Percentiles rank a stretch among this genome's conserved stretches.
These are phyloP conservation scores for Limnodromus scolopaceus DNA, from an alignment of 2,797 vertebrate species.

Conservation along the genomic window DNA sequence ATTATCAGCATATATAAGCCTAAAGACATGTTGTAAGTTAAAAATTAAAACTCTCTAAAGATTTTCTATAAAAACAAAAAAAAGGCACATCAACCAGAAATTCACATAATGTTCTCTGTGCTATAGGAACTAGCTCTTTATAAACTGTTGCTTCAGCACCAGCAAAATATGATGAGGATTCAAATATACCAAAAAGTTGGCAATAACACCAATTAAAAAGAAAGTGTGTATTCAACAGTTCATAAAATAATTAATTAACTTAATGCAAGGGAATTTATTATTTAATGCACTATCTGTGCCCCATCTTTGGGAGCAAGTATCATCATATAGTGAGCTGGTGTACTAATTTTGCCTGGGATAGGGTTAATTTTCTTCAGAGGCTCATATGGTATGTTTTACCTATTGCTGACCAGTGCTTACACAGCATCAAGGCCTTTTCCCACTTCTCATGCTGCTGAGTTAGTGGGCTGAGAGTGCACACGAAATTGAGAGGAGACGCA, in stretches of 20 bases:
- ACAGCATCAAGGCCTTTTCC: neutral
- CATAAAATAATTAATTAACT: neutral
- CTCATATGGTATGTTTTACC: neutral
- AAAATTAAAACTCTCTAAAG: neutral
- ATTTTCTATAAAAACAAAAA: neutral
- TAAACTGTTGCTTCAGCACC: neutral
- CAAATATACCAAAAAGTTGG: neutral
- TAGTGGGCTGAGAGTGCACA: neutral
- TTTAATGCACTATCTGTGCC: neutral
- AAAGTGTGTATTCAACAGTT: neutral
- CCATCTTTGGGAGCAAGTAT: neutral
- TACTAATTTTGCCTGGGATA: neutral
- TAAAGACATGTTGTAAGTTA: neutral
- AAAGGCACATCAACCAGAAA: neutral
- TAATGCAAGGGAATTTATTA: neutral
- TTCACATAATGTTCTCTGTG: neutral
- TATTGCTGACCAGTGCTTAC: neutral
- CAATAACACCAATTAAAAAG: neutral
- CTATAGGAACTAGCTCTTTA: neutral
- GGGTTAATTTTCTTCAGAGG: neutral
- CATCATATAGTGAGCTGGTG: accelerated
- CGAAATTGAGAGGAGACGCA: neutral
- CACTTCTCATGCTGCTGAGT: accelerated
- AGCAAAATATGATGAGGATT: neutral
- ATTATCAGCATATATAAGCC: neutral